Base-by-base conservation (phyloP, 2,797 vertebrate species). In the Labroides dimidiatus region DNA sequence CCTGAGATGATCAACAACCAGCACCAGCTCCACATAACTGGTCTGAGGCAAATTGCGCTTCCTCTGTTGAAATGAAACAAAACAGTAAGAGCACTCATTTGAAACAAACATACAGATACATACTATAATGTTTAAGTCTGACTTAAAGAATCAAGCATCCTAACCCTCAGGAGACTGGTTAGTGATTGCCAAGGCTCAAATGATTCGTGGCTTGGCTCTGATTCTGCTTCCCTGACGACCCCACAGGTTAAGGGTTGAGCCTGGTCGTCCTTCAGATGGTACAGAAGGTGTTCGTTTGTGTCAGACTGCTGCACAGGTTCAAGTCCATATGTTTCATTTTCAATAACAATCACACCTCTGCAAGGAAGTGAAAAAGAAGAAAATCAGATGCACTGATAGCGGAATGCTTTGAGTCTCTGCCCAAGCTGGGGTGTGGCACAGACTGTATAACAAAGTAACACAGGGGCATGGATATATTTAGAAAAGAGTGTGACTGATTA, bases 1-100 rank as follows among this genome's bases (percentile, higher is more conserved):
- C 92, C 95, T 95, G 44, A 89, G 78, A 56, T 96, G 85, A 87
- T 98, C 96, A n/a, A 94, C 95, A 55, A 98, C 95, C 69, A 96
- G 68, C 6, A 85, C 94, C 81, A 98, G 74, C 85, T 98, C 96
- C 53, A 98, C 87, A 8, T 94, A 98, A 79, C 91, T 94, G 58
- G 93, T 95, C 57, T 91, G 88, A 37, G 95, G 93, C 69, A 96
- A 86, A 61, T 80, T 92, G 65, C 96, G 86, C 77, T 94, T 95
- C 78, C 72, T 92, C 96, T 97, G 89, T 87, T 61, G 23, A 72
- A 73, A 72, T 0, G 69, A 64, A 42, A 55, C 2, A 1, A 13
- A 36, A 64, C 27, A 2, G 5, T 14, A 39, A 2, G 13, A 39
- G 37, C 13, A 17, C 4, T 37, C 1, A 54, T 5, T 57, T 13